These are phyloP conservation scores for Dendrolimus kikuchii DNA, from an alignment of 1,140 invertebrate species.

Conservation along the genomic window DNA sequence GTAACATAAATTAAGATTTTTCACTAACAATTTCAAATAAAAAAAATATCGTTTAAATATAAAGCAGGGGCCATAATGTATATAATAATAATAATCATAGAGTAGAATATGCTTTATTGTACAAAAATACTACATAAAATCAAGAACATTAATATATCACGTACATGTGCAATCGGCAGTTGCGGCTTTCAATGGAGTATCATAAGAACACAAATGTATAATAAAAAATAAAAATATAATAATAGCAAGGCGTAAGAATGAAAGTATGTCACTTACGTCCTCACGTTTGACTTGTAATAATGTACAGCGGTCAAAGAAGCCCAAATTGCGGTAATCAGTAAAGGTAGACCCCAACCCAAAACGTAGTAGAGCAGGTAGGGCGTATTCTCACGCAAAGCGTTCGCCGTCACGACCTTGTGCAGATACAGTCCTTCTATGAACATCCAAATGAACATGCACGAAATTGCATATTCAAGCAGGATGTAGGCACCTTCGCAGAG, in stretches of 20 bases:
- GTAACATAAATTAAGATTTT: too few species aligned
- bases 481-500: constrained; percentile 86
- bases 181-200: not conserved
- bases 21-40: too few species aligned
- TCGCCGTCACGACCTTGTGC: constrained; percentile 89
- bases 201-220: not conserved
- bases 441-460: constrained; percentile 97
- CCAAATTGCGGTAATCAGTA: constrained; percentile 83
- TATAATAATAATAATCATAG: too few species aligned
- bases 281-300: constrained; percentile 49
- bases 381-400: constrained; percentile 84
- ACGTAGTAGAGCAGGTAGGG: constrained; percentile 81
- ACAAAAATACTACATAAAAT: too few species aligned
- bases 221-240: not conserved
- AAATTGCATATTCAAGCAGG: constrained; percentile 88
- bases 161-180: too few species aligned
- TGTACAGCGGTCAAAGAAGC: constrained; percentile 74
- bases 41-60: too few species aligned
- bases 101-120: too few species aligned
- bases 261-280: constrained; percentile 23
- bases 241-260: not conserved
- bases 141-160: too few species aligned
- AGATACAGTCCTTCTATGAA: constrained; percentile 92
- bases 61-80: too few species aligned
- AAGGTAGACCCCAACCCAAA: constrained; percentile 87